Percentiles rank a stretch among this genome's conserved stretches.
phyloP scores from a whole-genome alignment of 2,797 vertebrate species.

The Poeciliopsis presidionis region DNA sequence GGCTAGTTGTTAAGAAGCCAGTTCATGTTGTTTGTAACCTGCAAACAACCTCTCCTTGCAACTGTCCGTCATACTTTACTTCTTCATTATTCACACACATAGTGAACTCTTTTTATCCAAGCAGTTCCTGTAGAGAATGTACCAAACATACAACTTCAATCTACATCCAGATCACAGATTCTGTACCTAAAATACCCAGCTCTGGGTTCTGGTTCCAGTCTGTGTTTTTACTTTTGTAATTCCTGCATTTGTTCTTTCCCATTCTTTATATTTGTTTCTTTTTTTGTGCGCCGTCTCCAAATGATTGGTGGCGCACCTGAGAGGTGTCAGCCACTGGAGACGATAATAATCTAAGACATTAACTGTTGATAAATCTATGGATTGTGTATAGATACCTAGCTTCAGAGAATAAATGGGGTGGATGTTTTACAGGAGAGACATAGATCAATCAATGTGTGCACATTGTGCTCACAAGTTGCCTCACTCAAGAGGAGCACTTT shows the following conservation, averaged over 20 bases:
- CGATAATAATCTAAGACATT: conserved; percentile 81
- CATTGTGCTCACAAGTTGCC: conserved; percentile 73
- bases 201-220: conserved; percentile 52
- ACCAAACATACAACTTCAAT: conserved; percentile 37
- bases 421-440: conserved; percentile 80
- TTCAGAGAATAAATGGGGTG: conserved; percentile 71
- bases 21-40: conserved; percentile 24
- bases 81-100: conserved; percentile 60
- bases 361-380: conserved; percentile 77
- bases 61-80: conserved; percentile 19
- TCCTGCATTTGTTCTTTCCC: not conserved
- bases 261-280: conserved; percentile 23
- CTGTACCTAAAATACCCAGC: conserved; percentile 49
- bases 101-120: conserved; percentile 67
- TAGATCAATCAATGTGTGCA: conserved; percentile 82
- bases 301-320: conserved; percentile 72
- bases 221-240: conserved; percentile 49
- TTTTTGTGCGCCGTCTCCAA: conserved; percentile 77
- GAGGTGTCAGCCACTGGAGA: conserved; percentile 80
- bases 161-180: conserved; percentile 56
- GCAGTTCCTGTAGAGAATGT: conserved; percentile 53
- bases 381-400: conserved; percentile 79
- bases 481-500: conserved; percentile 84
- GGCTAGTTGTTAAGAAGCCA: not conserved
- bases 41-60: conserved; percentile 17